phyloP scores from a whole-genome alignment of 2,888 invertebrate species.

The Subacronicta megacephala region DNA sequence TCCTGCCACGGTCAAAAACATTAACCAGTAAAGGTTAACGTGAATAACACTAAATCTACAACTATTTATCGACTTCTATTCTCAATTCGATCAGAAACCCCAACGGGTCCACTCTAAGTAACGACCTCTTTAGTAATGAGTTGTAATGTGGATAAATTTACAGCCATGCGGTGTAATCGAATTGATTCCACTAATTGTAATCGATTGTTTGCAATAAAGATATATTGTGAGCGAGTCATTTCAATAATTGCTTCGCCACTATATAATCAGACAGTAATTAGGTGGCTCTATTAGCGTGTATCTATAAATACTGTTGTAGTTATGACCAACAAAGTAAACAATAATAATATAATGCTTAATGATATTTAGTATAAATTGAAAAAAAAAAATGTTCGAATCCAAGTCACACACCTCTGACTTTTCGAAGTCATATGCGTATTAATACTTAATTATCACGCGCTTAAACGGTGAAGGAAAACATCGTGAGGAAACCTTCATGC shows the following conservation, averaged over 20 bases:
- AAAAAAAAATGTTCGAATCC: no score
- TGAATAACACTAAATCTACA: neutral
- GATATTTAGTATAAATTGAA: no score
- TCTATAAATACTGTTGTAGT: constrained; percentile 26
- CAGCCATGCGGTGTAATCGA: constrained; percentile 35
- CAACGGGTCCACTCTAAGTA: constrained; percentile 27
- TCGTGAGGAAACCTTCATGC: no score
- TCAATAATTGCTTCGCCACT: constrained; percentile 40
- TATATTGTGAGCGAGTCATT: constrained; percentile 32
- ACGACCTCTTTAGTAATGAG: constrained; percentile 35
- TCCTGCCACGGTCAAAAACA: no score
- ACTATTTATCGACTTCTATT: constrained; percentile 3
- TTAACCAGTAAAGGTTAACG: no score
- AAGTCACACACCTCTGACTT: no score
- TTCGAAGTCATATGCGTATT: no score
- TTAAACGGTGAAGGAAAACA: no score
- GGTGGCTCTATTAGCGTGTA: constrained; percentile 7
- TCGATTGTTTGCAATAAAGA: constrained; percentile 32
- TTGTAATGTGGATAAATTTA: constrained; percentile 23
- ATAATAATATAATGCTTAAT: no score
- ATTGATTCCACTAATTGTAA: constrained; percentile 47
- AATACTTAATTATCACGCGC: no score
- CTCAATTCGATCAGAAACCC: constrained; percentile 16
- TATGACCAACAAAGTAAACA: no score
- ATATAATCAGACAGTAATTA: constrained; percentile 24